These are phyloP conservation scores for Gymnogyps californianus DNA, from an alignment of 2,113 vertebrate genomes.

Conservation along the genomic window DNA sequence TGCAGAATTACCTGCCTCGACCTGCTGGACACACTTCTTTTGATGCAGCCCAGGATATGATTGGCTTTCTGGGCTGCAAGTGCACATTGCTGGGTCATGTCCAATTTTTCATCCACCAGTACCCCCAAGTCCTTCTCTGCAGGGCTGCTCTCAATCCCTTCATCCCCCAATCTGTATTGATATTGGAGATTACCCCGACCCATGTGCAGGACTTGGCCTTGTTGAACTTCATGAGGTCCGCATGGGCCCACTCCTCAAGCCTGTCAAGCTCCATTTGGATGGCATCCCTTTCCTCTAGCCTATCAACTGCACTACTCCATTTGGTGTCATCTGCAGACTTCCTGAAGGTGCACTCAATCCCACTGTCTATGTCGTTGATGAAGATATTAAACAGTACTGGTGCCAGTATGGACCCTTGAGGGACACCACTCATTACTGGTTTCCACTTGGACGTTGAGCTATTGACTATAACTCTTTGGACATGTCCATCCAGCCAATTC, in stretches of 20 bases:
- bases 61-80: neutral
- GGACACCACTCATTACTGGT: neutral
- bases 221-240: neutral
- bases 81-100: neutral
- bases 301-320: neutral
- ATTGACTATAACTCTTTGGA: neutral
- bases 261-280: neutral
- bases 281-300: neutral
- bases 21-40: neutral
- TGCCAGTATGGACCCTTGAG: neutral
- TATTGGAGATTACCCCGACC: neutral
- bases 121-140: fast-evolving
- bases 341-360: neutral
- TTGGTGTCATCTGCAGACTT: neutral
- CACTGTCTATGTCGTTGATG: neutral
- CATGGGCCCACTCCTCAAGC: neutral
- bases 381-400: neutral
- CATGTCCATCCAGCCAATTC: neutral
- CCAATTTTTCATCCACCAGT: neutral
- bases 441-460: neutral
- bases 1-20: neutral
- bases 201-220: neutral
- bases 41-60: fast-evolving
- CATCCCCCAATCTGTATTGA: neutral
- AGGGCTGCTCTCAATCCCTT: neutral